A percentile compares a stretch with the other conserved stretches of the same genome.
phyloP scores from a whole-genome alignment of 2,113 vertebrate species.

The Cynoglossus semilaevis region DNA sequence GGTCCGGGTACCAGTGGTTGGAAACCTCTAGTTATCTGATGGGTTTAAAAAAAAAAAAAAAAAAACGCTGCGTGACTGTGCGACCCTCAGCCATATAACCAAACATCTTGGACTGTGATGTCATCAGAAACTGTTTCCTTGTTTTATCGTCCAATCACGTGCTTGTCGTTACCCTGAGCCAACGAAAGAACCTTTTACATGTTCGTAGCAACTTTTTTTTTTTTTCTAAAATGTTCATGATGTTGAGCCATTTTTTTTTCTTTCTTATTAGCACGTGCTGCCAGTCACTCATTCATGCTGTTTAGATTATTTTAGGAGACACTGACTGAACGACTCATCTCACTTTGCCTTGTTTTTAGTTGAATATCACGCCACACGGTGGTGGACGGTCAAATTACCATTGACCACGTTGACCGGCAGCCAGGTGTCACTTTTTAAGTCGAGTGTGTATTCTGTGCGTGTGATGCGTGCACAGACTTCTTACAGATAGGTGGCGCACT shows the following conservation, averaged over 20 bases:
- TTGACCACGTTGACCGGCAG: not conserved
- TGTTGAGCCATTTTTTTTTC: constrained; percentile 21
- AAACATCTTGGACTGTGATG: constrained; percentile 9
- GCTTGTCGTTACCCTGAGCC: constrained; percentile 29
- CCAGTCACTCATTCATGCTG: constrained; percentile 2
- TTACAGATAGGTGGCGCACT: not conserved
- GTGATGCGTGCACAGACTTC: not conserved
- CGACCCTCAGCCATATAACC: constrained; percentile 24
- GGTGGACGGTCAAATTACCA: no score
- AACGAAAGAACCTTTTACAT: constrained; percentile 19
- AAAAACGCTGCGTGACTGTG: not conserved
- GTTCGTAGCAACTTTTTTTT: not conserved
- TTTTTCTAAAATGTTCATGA: constrained; percentile 43
- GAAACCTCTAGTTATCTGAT: not conserved
- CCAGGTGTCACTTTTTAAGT: not conserved
- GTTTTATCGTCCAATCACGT: constrained; percentile 22
- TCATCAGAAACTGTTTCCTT: constrained; percentile 11
- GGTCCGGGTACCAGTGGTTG: no score
- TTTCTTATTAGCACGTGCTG: constrained; percentile 23
- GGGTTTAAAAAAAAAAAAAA: no score
- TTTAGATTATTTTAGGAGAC: no score
- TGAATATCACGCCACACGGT: no score
- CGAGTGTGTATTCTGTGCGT: not conserved
- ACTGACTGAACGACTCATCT: no score
- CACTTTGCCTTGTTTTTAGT: no score